These are phyloP conservation scores for Nothobranchius kuhntae DNA, from an alignment of 2,113 vertebrate species.

Conservation along the genomic window DNA sequence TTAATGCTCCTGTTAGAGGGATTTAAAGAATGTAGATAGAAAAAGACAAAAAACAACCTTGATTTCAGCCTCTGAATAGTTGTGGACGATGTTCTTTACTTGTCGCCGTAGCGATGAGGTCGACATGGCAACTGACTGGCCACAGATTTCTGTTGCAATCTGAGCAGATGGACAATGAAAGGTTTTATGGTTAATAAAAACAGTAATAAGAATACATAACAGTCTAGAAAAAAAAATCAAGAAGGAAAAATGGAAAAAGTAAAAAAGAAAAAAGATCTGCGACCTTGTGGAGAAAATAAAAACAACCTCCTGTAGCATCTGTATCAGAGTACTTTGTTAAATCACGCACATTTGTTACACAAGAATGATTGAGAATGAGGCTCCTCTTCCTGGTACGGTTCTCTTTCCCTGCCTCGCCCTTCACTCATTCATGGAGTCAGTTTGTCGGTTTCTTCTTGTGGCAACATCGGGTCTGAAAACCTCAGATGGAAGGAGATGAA, in stretches of 20 bases:
- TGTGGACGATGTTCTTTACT: constrained; percentile 94
- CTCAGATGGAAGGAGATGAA: constrained; percentile 49
- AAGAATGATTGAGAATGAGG: constrained; percentile 52
- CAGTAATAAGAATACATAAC: neutral
- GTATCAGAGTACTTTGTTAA: neutral
- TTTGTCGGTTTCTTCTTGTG: constrained; percentile 71
- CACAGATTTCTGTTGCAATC: constrained; percentile 69
- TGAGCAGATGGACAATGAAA: constrained; percentile 43
- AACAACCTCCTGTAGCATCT: neutral
- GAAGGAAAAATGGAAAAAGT: neutral
- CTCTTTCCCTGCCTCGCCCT: constrained; percentile 22
- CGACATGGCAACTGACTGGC: constrained; percentile 86
- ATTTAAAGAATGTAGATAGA: neutral
- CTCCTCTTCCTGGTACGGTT: constrained; percentile 36
- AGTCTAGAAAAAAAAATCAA: neutral
- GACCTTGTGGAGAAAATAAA: constrained; percentile 16
- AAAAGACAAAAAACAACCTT: constrained; percentile 76
- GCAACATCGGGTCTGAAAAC: constrained; percentile 79
- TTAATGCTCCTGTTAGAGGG: neutral
- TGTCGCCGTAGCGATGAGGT: constrained; percentile 90
- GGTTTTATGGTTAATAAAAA: constrained; percentile 35
- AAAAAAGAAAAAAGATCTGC: neutral
- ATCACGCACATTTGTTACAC: constrained; percentile 71
- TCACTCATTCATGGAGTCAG: constrained; percentile 69
- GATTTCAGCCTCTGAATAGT: constrained; percentile 94